Percentiles rank a stretch among this genome's conserved stretches.
Evolutionary conservation across 2,113 vertebrate genomes (phyloP).

Genomic region (Grammomys surdaster): DNA sequence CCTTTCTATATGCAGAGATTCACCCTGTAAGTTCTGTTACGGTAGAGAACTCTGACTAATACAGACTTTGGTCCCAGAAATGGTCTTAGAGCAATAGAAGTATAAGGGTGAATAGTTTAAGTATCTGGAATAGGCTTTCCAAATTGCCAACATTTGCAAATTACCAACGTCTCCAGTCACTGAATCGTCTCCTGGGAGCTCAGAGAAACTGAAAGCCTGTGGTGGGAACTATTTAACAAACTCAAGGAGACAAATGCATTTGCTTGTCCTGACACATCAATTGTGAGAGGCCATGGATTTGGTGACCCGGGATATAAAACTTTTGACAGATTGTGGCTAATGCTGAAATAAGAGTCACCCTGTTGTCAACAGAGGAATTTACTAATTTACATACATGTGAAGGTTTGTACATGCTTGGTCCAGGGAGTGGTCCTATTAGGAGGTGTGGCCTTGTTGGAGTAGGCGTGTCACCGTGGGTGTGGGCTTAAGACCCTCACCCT

Average conservation of each 20-base stretch:
- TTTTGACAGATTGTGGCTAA: background rate
- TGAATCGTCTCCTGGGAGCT: background rate
- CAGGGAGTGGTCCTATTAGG: too few relatives aligned
- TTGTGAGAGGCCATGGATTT: background rate
- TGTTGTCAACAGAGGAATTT: background rate
- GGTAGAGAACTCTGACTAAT: background rate
- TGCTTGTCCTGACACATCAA: background rate
- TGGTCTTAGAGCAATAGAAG: background rate
- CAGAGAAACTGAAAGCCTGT: background rate
- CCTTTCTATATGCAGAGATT: background rate
- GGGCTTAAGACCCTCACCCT: too few relatives aligned
- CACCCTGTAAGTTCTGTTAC: background rate
- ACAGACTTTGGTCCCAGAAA: background rate
- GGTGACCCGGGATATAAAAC: background rate
- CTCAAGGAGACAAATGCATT: background rate
- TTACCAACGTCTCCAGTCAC: background rate
- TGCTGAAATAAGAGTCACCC: background rate
- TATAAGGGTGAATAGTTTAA: background rate
- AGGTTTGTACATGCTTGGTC: too few relatives aligned
- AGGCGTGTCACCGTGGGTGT: too few relatives aligned
- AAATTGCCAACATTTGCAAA: background rate
- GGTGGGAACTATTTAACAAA: background rate
- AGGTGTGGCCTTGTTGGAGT: too few relatives aligned
- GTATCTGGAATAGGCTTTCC: background rate
- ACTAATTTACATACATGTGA: background rate